Evolutionary conservation across 2,888 invertebrate genomes (phyloP), one percentile per base, ranked within the genome.

Genomic region (Lacanobia oleracea): DNA sequence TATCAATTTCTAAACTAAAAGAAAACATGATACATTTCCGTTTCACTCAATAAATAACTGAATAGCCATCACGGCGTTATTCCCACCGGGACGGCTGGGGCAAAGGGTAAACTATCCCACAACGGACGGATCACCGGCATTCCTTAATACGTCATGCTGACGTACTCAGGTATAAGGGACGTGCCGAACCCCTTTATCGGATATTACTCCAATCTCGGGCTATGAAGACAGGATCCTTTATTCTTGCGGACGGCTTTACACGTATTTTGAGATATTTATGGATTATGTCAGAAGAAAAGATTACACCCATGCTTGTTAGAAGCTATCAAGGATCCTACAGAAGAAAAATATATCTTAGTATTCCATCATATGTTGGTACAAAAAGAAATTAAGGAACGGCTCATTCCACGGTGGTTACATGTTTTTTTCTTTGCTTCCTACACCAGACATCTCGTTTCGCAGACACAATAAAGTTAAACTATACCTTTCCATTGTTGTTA

Each of bases 21-120:
- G 16, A 67, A 51, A 63, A 75, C 62, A 51, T 65, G 56, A 33
- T 64, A 70, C 23, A 9, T 75, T 67, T 43, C 66, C 18, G 18
- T 63, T 48, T 48, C 43, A 43, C 56, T 57, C 66, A 56, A 61
- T 81, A 76, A 79, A 81, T 76, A 74, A 64, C 0, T 21, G n/a
- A 45, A 63, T 50, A 69, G 21, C 54, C 27, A 37, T 56, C 70
- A 59, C 59, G 54, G 10, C 9, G 27, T 27, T 65, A 45, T 67
- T 71, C 81, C 71, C 78, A 2, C 6, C 2, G 54, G 79, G 21
- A 48, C 10, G 27, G 7, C 33, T 6, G 16, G 21, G n/a, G 67
- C 21, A 10, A 4, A 18, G 63, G 75, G 63, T 64, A 37, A 23
- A 27, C 48, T 79, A 53, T 56, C 53, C 21, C 10, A 45, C 43